Evolutionary conservation across 2,797 vertebrate genomes (phyloP).

Genomic region (Notolabrus celidotus): DNA sequence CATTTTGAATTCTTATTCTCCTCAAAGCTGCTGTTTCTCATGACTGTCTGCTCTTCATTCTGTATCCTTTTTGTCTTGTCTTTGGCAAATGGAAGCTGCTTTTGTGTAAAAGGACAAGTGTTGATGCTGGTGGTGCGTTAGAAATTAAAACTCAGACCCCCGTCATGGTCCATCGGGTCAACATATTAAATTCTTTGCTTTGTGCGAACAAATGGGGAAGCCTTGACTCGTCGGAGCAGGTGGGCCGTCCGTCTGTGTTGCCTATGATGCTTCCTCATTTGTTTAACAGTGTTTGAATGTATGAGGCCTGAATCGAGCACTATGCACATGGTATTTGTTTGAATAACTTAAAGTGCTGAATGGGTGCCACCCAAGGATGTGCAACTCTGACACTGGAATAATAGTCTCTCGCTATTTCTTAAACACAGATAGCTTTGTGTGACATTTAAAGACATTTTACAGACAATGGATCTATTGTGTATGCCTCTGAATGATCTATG

Average conservation of each 20-base stretch:
- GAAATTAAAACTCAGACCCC: constrained; percentile 39
- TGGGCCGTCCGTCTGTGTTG: constrained; percentile 22
- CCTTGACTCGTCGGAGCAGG: constrained; percentile 70
- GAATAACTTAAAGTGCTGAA: constrained; percentile 48
- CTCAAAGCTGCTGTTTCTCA: not conserved
- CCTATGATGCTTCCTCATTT: constrained; percentile 37
- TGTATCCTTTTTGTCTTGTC: constrained; percentile 13
- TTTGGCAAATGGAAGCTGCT: constrained; percentile 26
- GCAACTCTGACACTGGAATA: constrained; percentile 63
- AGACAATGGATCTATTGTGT: constrained; percentile 51
- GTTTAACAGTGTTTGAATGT: constrained; percentile 43
- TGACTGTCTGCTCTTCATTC: constrained; percentile 11
- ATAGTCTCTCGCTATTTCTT: constrained; percentile 58
- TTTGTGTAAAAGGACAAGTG: constrained; percentile 51
- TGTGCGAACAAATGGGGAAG: constrained; percentile 61
- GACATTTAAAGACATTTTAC: constrained; percentile 55
- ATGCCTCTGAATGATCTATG: constrained; percentile 41
- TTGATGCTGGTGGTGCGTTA: constrained; percentile 31
- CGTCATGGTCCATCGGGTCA: constrained; percentile 42
- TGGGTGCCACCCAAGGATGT: constrained; percentile 73
- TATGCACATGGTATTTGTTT: constrained; percentile 44
- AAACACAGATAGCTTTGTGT: constrained; percentile 49
- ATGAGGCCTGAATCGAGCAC: constrained; percentile 53
- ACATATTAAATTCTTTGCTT: constrained; percentile 63
- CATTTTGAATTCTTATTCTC: constrained; percentile 28